Conservation (phyloP, 35 echinoderm and acorn worm species). For the Anneissia japonica region DNA sequence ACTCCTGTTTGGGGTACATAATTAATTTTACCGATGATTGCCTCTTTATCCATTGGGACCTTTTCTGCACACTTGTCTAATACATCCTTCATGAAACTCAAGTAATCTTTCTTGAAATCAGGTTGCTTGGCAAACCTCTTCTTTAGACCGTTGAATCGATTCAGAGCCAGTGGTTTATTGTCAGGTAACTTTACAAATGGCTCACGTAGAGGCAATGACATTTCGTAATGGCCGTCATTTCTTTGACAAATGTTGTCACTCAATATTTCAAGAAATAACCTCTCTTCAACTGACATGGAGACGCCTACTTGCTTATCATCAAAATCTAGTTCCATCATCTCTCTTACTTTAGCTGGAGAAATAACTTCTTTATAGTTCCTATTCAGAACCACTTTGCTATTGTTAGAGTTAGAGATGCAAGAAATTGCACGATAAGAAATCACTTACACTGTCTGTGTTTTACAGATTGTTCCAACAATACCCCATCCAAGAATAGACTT, state of each 20-base stretch:
- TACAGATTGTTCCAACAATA: not conserved
- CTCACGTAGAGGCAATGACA: not conserved
- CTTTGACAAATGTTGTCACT: not conserved
- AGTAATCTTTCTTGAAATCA: not conserved
- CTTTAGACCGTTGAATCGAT: not conserved
- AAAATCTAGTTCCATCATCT: not conserved
- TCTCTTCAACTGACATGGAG: not conserved
- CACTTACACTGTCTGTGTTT: not conserved
- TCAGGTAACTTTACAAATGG: not conserved
- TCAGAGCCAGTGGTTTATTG: not conserved
- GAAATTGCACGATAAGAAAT: not conserved
- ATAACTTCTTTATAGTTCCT: not conserved
- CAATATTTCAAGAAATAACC: not conserved
- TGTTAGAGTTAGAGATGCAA: too few species aligned
- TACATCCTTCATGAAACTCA: not conserved
- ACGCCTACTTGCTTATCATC: not conserved
- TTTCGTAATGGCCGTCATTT: not conserved
- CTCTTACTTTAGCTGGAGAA: not conserved
- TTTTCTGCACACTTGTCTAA: too few species aligned
- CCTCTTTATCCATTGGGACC: too few species aligned
- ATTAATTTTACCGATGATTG: not conserved
- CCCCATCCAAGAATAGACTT: not conserved
- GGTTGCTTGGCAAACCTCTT: not conserved
- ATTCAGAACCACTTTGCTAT: not conserved
- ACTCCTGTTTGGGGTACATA: constrained; percentile 53